These are phyloP conservation scores for Diadophis punctatus DNA, from an alignment of 2,113 vertebrate species.

Conservation along the genomic window DNA sequence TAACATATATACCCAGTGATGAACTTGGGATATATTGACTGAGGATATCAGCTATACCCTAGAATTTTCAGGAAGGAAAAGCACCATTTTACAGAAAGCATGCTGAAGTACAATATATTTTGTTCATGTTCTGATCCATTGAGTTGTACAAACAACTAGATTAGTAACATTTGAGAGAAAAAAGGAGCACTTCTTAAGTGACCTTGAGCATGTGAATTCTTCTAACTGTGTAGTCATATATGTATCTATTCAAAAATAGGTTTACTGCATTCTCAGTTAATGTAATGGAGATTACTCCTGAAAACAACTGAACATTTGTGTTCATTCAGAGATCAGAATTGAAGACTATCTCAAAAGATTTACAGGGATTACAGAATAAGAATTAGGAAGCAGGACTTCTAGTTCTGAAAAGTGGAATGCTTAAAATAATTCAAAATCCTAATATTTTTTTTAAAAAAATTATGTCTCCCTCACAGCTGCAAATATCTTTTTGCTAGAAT, in stretches of 20 bases:
- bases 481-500: neutral
- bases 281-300: neutral
- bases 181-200: neutral
- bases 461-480: neutral
- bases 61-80: slow-evolving; percentile 57
- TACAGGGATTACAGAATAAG: slow-evolving; percentile 35
- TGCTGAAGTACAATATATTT: slow-evolving; percentile 53
- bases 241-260: neutral
- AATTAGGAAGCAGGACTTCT: slow-evolving; percentile 4
- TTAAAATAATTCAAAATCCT: neutral
- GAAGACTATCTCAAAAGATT: neutral
- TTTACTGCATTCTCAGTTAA: neutral
- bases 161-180: neutral
- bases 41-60: slow-evolving; percentile 42
- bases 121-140: slow-evolving; percentile 49
- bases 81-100: slow-evolving; percentile 51
- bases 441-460: neutral
- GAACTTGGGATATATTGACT: slow-evolving; percentile 37
- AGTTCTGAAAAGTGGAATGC: neutral
- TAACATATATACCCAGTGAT: neutral
- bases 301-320: neutral
- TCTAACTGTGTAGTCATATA: neutral
- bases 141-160: neutral
- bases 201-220: neutral
- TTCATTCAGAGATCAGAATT: neutral